phyloP scores from a whole-genome alignment of 1,140 invertebrate genomes.

The Neodiprion fabricii region DNA sequence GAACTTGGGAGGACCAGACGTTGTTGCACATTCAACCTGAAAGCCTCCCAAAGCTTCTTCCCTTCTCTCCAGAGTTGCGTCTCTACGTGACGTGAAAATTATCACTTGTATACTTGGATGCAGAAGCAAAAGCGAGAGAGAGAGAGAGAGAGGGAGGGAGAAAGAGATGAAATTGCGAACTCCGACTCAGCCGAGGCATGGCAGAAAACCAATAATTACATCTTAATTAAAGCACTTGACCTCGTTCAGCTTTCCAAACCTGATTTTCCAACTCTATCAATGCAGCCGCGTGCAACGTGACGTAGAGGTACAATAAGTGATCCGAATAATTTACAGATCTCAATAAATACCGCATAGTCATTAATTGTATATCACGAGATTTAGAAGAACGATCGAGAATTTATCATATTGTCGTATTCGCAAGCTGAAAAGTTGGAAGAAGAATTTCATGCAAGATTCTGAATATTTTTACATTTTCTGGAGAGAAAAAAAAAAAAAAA shows the following conservation, averaged over 20 bases:
- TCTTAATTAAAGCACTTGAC: conserved; percentile 50
- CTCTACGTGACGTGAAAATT: conserved; percentile 22
- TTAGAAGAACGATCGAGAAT: too few species aligned
- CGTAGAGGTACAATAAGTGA: too few species aligned
- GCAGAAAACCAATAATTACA: conserved; percentile 46
- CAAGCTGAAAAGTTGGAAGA: too few species aligned
- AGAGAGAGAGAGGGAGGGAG: conserved; percentile 1
- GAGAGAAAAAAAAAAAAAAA: too few species aligned
- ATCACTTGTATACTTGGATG: conserved; percentile 25
- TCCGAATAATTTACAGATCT: too few species aligned
- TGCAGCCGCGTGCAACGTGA: too few species aligned
- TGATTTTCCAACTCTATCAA: background rate
- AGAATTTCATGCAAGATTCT: too few species aligned
- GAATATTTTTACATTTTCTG: too few species aligned
- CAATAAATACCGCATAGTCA: too few species aligned
- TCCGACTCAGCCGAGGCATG: conserved; percentile 27
- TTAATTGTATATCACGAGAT: too few species aligned
- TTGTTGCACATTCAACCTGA: conserved; percentile 10
- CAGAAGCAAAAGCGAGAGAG: background rate
- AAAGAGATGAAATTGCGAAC: background rate
- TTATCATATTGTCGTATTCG: too few species aligned
- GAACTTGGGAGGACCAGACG: background rate
- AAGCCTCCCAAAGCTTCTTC: conserved; percentile 1
- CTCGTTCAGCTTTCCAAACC: conserved; percentile 10
- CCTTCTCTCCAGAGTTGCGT: conserved; percentile 7